phyloP scores from a whole-genome alignment of 2,113 vertebrate genomes.

The Vimba vimba region DNA sequence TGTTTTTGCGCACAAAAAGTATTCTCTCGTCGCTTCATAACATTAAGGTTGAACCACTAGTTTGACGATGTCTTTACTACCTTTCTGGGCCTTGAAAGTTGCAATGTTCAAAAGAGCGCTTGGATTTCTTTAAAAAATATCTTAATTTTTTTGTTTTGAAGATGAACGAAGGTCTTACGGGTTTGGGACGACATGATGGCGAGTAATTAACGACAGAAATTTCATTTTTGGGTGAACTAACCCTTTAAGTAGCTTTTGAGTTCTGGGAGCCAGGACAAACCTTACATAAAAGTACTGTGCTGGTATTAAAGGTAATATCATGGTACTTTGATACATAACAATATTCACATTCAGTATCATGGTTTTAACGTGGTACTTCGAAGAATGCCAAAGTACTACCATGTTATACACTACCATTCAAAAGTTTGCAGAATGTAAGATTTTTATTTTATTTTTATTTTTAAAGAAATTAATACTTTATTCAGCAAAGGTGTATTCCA shows the following conservation, averaged over 20 bases:
- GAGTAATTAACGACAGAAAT: too few relatives aligned
- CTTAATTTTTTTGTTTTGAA: too few relatives aligned
- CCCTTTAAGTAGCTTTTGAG: background rate
- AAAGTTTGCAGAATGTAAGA: background rate
- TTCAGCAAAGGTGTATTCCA: background rate
- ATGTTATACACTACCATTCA: background rate
- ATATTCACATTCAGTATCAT: background rate
- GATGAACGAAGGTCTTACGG: too few relatives aligned
- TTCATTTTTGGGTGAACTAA: too few relatives aligned
- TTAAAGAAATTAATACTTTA: background rate
- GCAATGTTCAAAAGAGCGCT: too few relatives aligned
- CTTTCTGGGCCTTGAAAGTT: too few relatives aligned
- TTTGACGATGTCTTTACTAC: too few relatives aligned
- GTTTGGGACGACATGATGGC: too few relatives aligned
- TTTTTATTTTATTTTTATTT: background rate
- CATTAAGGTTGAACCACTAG: too few relatives aligned
- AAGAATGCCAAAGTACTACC: background rate
- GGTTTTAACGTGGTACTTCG: background rate
- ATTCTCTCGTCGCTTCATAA: too few relatives aligned
- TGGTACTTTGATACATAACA: background rate
- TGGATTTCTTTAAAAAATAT: too few relatives aligned
- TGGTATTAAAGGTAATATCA: background rate
- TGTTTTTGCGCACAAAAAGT: too few relatives aligned
- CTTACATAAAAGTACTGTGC: background rate
- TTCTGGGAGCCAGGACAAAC: background rate